Conservation (phyloP, 2,797 vertebrate species). For the Pseudocheirus occidentalis region DNA sequence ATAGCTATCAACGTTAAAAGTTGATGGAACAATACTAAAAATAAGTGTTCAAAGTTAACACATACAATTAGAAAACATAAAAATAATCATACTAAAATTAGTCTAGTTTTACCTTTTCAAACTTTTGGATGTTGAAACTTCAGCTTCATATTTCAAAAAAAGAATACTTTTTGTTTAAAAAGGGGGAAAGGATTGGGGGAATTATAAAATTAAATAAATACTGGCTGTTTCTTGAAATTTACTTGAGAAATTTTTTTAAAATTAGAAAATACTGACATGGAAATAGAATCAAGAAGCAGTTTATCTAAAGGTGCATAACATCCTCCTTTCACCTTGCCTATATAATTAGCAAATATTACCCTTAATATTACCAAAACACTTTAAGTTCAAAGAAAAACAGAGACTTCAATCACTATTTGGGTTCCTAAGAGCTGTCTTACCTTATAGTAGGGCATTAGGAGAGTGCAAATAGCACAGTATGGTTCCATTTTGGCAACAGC, state of each 20-base stretch:
- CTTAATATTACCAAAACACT: not conserved
- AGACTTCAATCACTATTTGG: not conserved
- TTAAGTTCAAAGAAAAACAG: not conserved
- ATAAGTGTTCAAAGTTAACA: not conserved
- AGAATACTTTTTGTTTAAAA: not conserved
- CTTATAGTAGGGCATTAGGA: slow-evolving; percentile 96
- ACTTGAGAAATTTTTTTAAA: slow-evolving; percentile 26
- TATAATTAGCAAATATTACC: not conserved
- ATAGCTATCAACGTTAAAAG: not conserved
- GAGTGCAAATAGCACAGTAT: slow-evolving; percentile 94
- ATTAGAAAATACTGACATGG: not conserved
- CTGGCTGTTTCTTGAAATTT: not conserved
- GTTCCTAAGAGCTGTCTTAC: slow-evolving; percentile 80
- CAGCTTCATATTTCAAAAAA: not conserved
- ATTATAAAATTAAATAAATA: slow-evolving; percentile 2
- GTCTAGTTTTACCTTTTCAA: slow-evolving; percentile 9
- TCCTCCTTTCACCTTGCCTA: not conserved
- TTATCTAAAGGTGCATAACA: not conserved
- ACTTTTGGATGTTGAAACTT: not conserved
- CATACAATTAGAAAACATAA: slow-evolving; percentile 26
- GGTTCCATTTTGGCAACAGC: slow-evolving; percentile 89
- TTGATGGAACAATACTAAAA: slow-evolving; percentile 18
- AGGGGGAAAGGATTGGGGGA: not conserved
- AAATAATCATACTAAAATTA: slow-evolving; percentile 40
- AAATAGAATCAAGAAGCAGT: not conserved